phyloP scores from a whole-genome alignment of 2,113 vertebrate species.

The Spea multiplicata region DNA sequence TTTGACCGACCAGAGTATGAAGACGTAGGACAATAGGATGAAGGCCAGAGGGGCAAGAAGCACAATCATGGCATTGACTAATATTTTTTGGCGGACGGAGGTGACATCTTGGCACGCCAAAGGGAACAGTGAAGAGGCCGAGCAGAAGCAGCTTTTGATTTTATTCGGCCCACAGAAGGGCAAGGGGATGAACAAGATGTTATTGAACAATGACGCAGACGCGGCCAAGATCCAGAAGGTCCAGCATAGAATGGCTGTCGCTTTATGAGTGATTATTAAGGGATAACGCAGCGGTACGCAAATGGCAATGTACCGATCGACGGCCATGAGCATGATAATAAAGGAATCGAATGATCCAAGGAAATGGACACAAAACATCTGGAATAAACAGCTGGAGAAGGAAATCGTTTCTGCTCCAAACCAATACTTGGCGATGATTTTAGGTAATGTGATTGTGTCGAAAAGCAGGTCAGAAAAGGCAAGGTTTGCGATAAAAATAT shows the following conservation, averaged over 20 bases:
- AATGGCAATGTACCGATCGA: conserved; percentile 54
- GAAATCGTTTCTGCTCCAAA: conserved; percentile 47
- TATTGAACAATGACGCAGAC: conserved; percentile 50
- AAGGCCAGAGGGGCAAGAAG: neutral
- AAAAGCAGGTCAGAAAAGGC: conserved; percentile 52
- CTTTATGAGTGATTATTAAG: conserved; percentile 52
- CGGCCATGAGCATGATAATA: conserved; percentile 53
- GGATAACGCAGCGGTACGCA: conserved; percentile 66
- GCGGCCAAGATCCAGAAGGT: conserved; percentile 33
- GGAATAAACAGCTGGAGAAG: conserved; percentile 51
- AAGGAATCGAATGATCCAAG: conserved; percentile 53
- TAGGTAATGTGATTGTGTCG: conserved; percentile 54
- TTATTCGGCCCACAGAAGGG: conserved; percentile 56
- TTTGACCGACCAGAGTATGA: neutral
- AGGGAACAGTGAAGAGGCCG: conserved; percentile 43
- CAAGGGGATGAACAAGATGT: conserved; percentile 33
- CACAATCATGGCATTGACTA: conserved; percentile 11
- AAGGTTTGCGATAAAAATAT: conserved; percentile 54
- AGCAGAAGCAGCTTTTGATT: conserved; percentile 53
- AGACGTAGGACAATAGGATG: conserved; percentile 10
- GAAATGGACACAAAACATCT: conserved; percentile 57
- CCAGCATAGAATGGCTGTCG: neutral
- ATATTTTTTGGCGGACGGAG: neutral
- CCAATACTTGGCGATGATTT: conserved; percentile 54
- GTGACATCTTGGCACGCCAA: conserved; percentile 48